Evolutionary conservation across 2,797 vertebrate genomes (phyloP).

Genomic region (Dicrostonyx torquatus): DNA sequence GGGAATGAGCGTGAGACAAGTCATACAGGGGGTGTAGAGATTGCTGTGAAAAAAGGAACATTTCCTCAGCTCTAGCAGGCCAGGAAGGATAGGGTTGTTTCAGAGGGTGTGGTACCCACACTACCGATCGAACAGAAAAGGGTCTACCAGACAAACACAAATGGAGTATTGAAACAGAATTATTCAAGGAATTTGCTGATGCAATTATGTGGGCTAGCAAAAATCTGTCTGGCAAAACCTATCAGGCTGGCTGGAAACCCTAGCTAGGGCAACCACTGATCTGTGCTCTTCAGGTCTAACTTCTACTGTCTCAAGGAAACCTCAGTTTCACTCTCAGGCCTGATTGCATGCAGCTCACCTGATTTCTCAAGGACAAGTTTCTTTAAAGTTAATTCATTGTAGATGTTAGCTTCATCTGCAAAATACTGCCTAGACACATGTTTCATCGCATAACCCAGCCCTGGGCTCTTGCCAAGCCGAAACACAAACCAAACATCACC

Average conservation of each 20-base stretch:
- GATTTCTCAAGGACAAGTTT: neutral
- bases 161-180: no score
- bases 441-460: neutral
- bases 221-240: neutral
- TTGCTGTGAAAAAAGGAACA: neutral
- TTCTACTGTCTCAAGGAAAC: constrained; percentile 8
- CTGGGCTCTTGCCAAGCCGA: neutral
- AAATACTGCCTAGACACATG: neutral
- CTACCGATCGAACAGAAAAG: neutral
- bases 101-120: neutral
- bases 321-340: constrained; percentile 8
- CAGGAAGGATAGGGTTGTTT: neutral
- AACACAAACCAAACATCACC: neutral
- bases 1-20: neutral
- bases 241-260: neutral
- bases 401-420: neutral
- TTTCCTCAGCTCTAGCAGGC: neutral
- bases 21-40: neutral
- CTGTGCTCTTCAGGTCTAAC: neutral
- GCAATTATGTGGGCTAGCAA: neutral
- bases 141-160: neutral
- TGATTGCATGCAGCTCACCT: neutral
- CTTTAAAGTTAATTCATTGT: neutral
- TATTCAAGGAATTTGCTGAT: neutral
- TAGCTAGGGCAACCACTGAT: neutral